Percentiles rank a stretch among this genome's conserved stretches.
These are phyloP conservation scores for Hemicordylus capensis DNA, from an alignment of 2,113 vertebrate genomes.

Conservation along the genomic window DNA sequence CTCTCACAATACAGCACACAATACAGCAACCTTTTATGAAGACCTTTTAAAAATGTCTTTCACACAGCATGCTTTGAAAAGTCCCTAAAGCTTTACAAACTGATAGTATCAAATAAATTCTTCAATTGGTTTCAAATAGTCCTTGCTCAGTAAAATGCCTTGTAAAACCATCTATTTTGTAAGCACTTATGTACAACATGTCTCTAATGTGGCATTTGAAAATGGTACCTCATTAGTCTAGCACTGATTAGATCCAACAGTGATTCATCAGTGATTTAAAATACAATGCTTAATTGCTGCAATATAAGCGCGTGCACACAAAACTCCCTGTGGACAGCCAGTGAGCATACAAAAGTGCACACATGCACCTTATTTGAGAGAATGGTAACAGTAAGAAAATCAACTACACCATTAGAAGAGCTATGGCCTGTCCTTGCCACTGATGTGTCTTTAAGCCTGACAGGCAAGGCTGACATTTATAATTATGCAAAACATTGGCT, in stretches of 20 bases:
- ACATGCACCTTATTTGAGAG: accelerated
- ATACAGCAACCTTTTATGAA: neutral
- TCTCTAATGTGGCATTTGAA: conserved; percentile 19
- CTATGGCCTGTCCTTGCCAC: neutral
- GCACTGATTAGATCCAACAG: neutral
- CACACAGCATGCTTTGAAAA: neutral
- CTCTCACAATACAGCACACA: conserved; percentile 6
- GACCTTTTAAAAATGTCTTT: neutral
- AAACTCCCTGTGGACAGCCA: neutral
- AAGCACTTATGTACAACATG: neutral
- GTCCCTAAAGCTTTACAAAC: conserved; percentile 5
- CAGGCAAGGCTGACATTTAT: neutral
- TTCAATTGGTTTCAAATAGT: neutral
- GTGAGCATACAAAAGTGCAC: neutral
- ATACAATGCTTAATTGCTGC: neutral
- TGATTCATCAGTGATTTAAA: neutral
- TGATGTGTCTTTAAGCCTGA: neutral
- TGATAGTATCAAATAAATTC: neutral
- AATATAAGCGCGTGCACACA: neutral
- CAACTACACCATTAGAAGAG: neutral
- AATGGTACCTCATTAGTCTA: neutral
- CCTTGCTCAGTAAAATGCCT: neutral
- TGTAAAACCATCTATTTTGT: neutral
- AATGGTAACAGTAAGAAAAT: neutral
- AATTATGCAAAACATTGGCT: neutral